phyloP scores from a whole-genome alignment of 2,113 vertebrate species.

The Phainopepla nitens region DNA sequence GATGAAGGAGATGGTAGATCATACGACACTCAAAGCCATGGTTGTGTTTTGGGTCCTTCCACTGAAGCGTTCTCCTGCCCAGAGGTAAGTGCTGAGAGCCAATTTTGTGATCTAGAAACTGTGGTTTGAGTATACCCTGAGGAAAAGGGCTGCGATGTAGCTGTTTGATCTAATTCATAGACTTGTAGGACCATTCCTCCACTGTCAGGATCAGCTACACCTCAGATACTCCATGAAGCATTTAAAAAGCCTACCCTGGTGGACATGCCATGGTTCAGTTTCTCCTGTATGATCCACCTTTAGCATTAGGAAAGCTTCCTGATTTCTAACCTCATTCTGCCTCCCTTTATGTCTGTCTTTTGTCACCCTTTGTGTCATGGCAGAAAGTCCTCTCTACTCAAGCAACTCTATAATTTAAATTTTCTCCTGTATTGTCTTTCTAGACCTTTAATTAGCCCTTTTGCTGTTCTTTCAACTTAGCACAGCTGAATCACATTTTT shows the following conservation, averaged over 20 bases:
- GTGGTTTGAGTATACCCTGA: background rate
- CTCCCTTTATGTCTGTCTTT: background rate
- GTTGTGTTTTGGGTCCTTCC: background rate
- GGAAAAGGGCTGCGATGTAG: fast-evolving
- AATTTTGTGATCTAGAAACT: background rate
- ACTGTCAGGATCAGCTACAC: background rate
- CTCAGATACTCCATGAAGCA: background rate
- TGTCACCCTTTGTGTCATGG: background rate
- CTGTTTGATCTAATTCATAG: background rate
- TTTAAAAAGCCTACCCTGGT: background rate
- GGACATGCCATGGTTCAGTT: background rate
- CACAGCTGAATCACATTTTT: background rate
- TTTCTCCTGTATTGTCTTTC: background rate
- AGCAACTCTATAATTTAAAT: background rate
- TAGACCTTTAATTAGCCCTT: background rate
- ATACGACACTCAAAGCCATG: background rate
- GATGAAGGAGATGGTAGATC: background rate
- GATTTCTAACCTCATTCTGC: background rate
- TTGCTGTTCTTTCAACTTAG: background rate
- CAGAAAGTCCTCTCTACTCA: background rate
- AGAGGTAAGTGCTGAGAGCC: background rate
- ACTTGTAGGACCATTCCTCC: background rate
- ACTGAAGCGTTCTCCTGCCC: background rate
- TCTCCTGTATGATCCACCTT: background rate
- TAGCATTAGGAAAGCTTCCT: background rate